Percentiles rank a stretch among this genome's conserved stretches.
Conservation (phyloP, 2,113 vertebrate species). For the Colius striatus region DNA sequence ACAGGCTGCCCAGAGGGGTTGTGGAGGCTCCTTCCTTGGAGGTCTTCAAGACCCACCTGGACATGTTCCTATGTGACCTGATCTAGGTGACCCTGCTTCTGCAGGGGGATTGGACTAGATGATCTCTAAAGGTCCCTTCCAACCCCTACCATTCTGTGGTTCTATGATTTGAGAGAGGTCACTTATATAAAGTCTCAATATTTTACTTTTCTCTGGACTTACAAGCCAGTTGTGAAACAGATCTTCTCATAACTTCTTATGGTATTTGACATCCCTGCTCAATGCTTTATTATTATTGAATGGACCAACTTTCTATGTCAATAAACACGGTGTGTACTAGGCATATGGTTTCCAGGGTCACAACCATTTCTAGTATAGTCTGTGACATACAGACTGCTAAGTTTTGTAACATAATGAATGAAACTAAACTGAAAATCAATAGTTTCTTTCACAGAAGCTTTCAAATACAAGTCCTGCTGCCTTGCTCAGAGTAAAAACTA, state of each 20-base stretch:
- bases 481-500: neutral
- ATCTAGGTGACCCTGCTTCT: no score
- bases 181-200: neutral
- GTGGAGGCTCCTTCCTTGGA: no score
- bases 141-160: no score
- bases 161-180: neutral
- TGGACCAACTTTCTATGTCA: neutral
- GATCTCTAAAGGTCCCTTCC: no score
- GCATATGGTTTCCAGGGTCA: neutral
- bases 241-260: neutral
- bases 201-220: neutral
- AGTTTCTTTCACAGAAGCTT: conserved; percentile 8
- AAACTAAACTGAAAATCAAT: conserved; percentile 31
- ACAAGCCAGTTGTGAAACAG: neutral
- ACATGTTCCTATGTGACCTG: no score
- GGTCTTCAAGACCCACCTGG: no score
- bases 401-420: conserved; percentile 13
- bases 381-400: neutral
- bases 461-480: neutral
- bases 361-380: neutral
- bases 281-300: neutral
- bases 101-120: no score
- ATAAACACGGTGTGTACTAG: neutral
- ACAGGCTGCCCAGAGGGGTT: no score
- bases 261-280: neutral